Percentiles rank a stretch among this genome's conserved stretches.
phyloP scores from a whole-genome alignment of 2,888 invertebrate species.

The Acrocera orbiculus region DNA sequence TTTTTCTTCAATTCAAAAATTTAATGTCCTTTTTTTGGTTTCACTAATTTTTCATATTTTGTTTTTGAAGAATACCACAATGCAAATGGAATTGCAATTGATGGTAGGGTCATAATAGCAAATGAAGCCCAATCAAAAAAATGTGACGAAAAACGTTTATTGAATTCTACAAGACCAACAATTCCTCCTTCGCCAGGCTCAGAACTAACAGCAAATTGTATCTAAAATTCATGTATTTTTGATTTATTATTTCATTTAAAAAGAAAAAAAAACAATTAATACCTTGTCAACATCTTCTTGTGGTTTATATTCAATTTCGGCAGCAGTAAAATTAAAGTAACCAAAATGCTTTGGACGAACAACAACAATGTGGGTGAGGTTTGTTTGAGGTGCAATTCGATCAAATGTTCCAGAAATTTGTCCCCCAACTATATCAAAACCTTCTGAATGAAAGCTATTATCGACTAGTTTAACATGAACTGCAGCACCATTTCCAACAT shows the following conservation, averaged over 20 bases:
- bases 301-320: slow-evolving; percentile 75
- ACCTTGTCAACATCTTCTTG: slow-evolving; percentile 66
- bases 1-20: too few relatives aligned
- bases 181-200: slow-evolving; percentile 94
- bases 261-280: slow-evolving; percentile 16
- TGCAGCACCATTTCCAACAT: slow-evolving; percentile 83
- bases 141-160: slow-evolving; percentile 93
- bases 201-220: slow-evolving; percentile 56
- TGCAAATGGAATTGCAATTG: slow-evolving; percentile 81
- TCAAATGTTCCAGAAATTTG: slow-evolving; percentile 67
- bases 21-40: slow-evolving; percentile 41
- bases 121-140: slow-evolving; percentile 95
- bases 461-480: slow-evolving; percentile 72
- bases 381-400: slow-evolving; percentile 80
- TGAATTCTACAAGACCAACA: slow-evolving; percentile 80
- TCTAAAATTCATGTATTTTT: slow-evolving; percentile 31
- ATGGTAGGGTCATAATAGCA: slow-evolving; percentile 89
- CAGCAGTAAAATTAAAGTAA: slow-evolving; percentile 93
- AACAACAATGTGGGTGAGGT: slow-evolving; percentile 86
- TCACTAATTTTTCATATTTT: slow-evolving; percentile 73
- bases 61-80: slow-evolving; percentile 90
- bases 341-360: slow-evolving; percentile 79
- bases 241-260: not conserved
- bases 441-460: slow-evolving; percentile 78
- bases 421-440: slow-evolving; percentile 80